phyloP scores from a whole-genome alignment of 2,888 invertebrate genomes.

The Dynastes tityus region DNA sequence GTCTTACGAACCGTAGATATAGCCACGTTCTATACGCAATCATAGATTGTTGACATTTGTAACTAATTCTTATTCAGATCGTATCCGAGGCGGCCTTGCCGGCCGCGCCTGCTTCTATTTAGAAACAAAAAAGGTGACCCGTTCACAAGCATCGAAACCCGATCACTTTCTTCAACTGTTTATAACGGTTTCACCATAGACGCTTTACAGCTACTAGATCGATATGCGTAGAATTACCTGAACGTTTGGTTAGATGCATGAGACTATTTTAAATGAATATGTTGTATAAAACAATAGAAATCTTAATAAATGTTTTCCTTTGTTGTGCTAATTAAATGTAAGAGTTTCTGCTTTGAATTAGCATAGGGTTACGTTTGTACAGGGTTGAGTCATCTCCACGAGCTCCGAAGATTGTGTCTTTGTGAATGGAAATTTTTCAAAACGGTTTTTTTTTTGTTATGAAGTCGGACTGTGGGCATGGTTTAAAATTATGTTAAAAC shows the following conservation, averaged over 20 bases:
- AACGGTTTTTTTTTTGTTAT: too few species aligned
- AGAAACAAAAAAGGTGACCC: constrained; percentile 51
- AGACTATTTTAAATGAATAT: constrained; percentile 4
- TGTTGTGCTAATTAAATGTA: neutral
- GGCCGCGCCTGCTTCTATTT: constrained; percentile 55
- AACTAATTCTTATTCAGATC: constrained; percentile 56
- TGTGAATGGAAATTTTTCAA: too few species aligned
- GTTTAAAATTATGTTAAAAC: too few species aligned
- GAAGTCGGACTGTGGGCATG: too few species aligned
- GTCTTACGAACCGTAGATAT: constrained; percentile 45
- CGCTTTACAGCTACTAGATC: constrained; percentile 36
- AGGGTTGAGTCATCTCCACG: too few species aligned
- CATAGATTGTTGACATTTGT: constrained; percentile 57
- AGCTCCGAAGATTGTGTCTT: too few species aligned
- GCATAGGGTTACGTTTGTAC: too few species aligned
- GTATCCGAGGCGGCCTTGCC: constrained; percentile 55
- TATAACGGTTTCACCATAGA: constrained; percentile 46
- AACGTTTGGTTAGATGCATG: neutral
- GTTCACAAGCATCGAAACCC: constrained; percentile 51
- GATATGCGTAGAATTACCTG: constrained; percentile 5
- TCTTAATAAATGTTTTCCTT: neutral
- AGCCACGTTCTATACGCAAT: constrained; percentile 47
- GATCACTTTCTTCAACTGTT: constrained; percentile 48
- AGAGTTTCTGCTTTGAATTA: too few species aligned
- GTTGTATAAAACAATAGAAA: neutral